These are phyloP conservation scores for Cephus pulcher DNA, from an alignment of 2,888 invertebrate genomes.

Conservation along the genomic window DNA sequence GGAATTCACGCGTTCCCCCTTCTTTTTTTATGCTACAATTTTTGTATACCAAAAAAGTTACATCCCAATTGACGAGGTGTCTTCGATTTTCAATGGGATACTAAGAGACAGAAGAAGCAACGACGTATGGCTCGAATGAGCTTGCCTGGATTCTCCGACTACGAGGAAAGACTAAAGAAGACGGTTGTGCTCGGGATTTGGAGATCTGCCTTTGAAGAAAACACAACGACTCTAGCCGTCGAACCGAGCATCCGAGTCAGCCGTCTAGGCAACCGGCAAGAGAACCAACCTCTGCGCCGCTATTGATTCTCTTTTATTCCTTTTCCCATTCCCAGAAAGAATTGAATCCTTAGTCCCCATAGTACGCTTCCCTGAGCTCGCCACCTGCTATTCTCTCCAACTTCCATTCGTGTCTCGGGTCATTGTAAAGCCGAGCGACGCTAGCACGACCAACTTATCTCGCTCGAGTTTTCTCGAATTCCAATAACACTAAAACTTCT, in stretches of 20 bases:
- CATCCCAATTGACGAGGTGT: not conserved
- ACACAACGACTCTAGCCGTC: conserved; percentile 49
- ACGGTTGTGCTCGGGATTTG: conserved; percentile 44
- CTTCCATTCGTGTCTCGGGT: not conserved
- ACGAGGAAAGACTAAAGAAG: not conserved
- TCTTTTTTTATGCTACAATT: not conserved
- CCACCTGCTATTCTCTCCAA: conserved; percentile 30
- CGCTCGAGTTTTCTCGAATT: not conserved
- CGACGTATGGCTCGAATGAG: not conserved
- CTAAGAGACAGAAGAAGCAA: not conserved
- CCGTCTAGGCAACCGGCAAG: conserved; percentile 27
- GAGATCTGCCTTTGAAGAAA: conserved; percentile 57
- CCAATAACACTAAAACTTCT: not conserved
- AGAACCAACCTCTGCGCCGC: conserved; percentile 24
- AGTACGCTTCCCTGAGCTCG: conserved; percentile 40
- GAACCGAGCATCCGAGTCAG: conserved; percentile 11
- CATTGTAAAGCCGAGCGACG: not conserved
- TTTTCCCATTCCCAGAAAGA: conserved; percentile 47
- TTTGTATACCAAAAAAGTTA: not conserved
- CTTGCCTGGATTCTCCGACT: not conserved
- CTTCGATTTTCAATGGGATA: not conserved
- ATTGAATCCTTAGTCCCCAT: conserved; percentile 58
- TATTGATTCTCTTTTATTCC: conserved; percentile 55
- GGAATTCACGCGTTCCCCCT: not conserved
- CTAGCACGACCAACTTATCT: not conserved